Percentiles rank a stretch among this genome's conserved stretches.
Evolutionary conservation across 2,888 invertebrate genomes (phyloP).

Genomic region (Notodonta dromedarius): DNA sequence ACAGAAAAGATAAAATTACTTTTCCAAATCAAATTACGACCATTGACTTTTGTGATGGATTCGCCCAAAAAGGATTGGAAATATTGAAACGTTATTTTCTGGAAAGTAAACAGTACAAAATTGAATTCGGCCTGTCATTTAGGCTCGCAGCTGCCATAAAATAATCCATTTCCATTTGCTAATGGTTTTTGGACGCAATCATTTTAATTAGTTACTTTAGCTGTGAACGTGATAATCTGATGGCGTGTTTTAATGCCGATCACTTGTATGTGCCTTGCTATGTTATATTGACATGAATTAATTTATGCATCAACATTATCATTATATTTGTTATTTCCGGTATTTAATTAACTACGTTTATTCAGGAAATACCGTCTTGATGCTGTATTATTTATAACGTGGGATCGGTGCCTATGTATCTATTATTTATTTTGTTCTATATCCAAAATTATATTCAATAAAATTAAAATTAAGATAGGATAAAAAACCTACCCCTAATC

Average conservation of each 20-base stretch:
- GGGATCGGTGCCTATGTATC: no score
- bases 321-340: background rate
- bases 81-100: constrained; percentile 18
- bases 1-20: background rate
- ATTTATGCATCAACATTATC: background rate
- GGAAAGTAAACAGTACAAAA: constrained; percentile 15
- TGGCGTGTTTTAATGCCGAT: background rate
- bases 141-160: constrained; percentile 6
- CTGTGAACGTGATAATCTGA: background rate
- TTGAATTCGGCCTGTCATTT: constrained; percentile 20
- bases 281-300: background rate
- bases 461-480: no score
- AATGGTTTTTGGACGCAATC: background rate
- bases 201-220: background rate
- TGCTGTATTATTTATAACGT: no score
- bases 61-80: constrained; percentile 22
- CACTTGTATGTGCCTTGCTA: background rate
- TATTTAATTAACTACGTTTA: background rate
- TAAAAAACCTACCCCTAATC: no score
- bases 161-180: background rate
- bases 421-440: no score
- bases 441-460: no score
- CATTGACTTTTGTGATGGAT: constrained; percentile 20
- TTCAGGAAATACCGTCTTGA: no score
- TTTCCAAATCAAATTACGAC: constrained; percentile 6